phyloP scores from a whole-genome alignment of 2,113 vertebrate species.

The Sturnus vulgaris region DNA sequence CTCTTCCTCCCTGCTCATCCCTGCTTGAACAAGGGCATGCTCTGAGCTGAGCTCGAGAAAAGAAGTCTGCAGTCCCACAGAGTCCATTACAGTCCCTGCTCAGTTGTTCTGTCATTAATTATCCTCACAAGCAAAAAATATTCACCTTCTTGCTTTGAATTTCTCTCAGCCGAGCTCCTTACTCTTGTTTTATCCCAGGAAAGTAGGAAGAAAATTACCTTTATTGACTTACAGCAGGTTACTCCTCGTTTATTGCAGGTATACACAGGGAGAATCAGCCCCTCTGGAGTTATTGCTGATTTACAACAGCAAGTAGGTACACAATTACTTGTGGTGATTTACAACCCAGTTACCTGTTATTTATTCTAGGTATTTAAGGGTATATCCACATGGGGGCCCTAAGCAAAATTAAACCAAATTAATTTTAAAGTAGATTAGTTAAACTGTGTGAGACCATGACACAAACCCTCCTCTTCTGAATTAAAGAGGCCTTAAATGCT shows the following conservation, averaged over 20 bases:
- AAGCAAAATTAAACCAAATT: slow-evolving; percentile 64
- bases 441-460: slow-evolving; percentile 40
- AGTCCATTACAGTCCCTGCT: background rate
- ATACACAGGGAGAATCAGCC: background rate
- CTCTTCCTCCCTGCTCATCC: background rate
- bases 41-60: background rate
- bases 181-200: background rate
- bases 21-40: background rate
- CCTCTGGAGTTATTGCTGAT: slow-evolving; percentile 42
- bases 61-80: background rate
- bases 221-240: slow-evolving; percentile 50
- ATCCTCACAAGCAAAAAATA: background rate
- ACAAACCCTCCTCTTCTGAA: slow-evolving; percentile 1
- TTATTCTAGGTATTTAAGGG: slow-evolving; percentile 54
- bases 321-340: slow-evolving; percentile 58
- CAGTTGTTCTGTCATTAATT: background rate
- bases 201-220: slow-evolving; percentile 35
- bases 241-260: slow-evolving; percentile 34
- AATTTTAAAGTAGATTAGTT: slow-evolving; percentile 61
- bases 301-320: slow-evolving; percentile 40
- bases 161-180: background rate
- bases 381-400: slow-evolving; percentile 42
- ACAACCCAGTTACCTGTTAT: slow-evolving; percentile 29
- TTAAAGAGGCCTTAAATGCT: slow-evolving; percentile 5
- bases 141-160: background rate